A percentile compares a stretch with the other conserved stretches of the same genome.
phyloP scores from a whole-genome alignment of 2,113 vertebrate genomes.

The Rafetus swinhoei region DNA sequence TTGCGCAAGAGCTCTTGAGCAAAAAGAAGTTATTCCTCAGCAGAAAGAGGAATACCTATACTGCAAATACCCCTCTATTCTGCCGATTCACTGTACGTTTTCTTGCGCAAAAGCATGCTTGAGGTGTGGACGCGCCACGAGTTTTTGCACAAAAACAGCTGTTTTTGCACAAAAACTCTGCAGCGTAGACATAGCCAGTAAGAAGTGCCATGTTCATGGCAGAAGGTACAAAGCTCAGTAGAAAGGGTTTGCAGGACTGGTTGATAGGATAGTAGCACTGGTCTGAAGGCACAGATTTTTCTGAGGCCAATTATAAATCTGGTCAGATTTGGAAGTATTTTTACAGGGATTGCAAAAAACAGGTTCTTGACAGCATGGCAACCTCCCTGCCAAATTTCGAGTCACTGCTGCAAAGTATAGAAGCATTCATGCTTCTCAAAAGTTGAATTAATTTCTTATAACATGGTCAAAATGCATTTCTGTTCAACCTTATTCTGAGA shows the following conservation, averaged over 20 bases:
- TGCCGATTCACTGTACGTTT: too few species aligned
- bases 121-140: too few species aligned
- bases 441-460: not conserved
- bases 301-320: not conserved
- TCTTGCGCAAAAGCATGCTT: too few species aligned
- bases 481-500: not conserved
- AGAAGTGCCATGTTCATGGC: not conserved
- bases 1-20: too few species aligned
- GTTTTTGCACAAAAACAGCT: too few species aligned
- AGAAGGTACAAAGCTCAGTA: too few species aligned
- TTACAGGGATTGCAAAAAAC: not conserved
- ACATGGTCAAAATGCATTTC: not conserved
- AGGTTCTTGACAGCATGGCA: not conserved
- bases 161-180: too few species aligned
- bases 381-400: not conserved
- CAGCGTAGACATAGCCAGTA: not conserved
- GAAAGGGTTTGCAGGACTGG: not conserved
- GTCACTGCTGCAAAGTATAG: fast-evolving
- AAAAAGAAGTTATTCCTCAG: too few species aligned
- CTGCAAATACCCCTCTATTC: too few species aligned
- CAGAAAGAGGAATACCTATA: too few species aligned
- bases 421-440: not conserved
- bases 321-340: not conserved
- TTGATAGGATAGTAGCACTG: not conserved
- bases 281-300: not conserved